Evolutionary conservation across 2,113 vertebrate genomes (phyloP).

Genomic region (Oreocharis arfaki): DNA sequence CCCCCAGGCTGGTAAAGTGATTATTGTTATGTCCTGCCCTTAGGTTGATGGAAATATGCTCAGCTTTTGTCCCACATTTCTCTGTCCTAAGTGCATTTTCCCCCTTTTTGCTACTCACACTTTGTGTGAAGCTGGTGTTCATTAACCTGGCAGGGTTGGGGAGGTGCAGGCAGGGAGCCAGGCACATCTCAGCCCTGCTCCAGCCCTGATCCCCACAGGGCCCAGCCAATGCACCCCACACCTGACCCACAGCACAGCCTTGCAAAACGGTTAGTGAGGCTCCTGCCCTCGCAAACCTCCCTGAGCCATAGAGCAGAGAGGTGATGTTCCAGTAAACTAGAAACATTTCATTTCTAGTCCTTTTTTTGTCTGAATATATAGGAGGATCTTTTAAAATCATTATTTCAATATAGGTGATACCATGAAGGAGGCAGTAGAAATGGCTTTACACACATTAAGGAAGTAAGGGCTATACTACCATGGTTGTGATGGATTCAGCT

Average conservation of each 20-base stretch:
- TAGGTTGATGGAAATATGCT: conserved; percentile 9
- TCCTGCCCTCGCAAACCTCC: neutral
- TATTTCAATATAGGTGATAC: neutral
- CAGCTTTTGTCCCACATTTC: neutral
- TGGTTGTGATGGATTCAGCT: neutral
- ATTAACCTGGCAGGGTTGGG: neutral
- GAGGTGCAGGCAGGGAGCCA: neutral
- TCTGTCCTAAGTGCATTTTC: neutral
- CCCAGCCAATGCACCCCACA: neutral
- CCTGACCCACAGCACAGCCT: neutral
- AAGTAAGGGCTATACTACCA: neutral
- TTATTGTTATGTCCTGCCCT: conserved; percentile 10
- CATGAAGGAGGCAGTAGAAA: neutral
- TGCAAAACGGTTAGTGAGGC: neutral
- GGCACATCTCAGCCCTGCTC: neutral
- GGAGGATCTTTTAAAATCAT: neutral
- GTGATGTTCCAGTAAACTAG: neutral
- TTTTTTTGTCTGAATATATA: neutral
- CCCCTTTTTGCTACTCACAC: neutral
- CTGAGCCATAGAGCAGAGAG: neutral
- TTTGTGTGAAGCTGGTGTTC: neutral
- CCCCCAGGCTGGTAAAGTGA: neutral
- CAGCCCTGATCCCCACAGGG: rapidly evolving
- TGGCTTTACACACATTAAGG: neutral
- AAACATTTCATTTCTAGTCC: neutral